Base-by-base conservation (phyloP, 1,140 invertebrate genomes). In the Scaptodrosophila lebanonensis region DNA sequence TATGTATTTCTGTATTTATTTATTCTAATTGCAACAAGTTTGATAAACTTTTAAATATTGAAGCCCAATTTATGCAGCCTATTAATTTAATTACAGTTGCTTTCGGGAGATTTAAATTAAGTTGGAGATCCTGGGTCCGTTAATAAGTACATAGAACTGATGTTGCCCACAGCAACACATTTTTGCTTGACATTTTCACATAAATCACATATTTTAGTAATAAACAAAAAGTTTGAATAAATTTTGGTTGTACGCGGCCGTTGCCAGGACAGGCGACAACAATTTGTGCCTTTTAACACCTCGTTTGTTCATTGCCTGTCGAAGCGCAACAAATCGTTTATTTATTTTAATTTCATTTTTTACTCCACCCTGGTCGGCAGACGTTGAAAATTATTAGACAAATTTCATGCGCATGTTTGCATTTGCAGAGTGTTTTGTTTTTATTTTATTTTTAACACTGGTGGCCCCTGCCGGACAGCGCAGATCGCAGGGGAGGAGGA, bases 231-330 rank as follows among this genome's bases (percentile, higher is more conserved):
- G 33, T 11, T 22, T 52, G 27, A 11, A 35, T 16, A 5, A 38
- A 48, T 32, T 47, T 50, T 49, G 12, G 16, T n/a, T n/a, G n/a
- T n/a, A n/a, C n/a, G n/a, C n/a, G n/a, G n/a, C n/a, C n/a, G 44
- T 42, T 35, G 36, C 15, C 29, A 44, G 29, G 54, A n/a, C n/a
- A 43, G 56, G 38, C 56, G 44, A 25, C 25, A 25, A 71, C 66
- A 60, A 79, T 77, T 79, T 77, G 56, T 59, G 73, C 63, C 73
- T 79, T 67, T 77, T 77, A 73, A 73, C 68, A 79, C 64, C 63
- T 77, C 75, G 64, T 51, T n/a, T n/a, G n/a, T n/a, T 68, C 68
- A 79, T 44, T 79, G 64, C 59, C 32, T 32, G 59, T 12, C 73
- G 64, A 73, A 77, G 68, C 58, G 73, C 36, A 43, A 58, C 48